Evolutionary conservation across 1,140 invertebrate species (phyloP), one percentile per base, ranked within the genome.

Genomic region (Phymorhynchus buccinoides): DNA sequence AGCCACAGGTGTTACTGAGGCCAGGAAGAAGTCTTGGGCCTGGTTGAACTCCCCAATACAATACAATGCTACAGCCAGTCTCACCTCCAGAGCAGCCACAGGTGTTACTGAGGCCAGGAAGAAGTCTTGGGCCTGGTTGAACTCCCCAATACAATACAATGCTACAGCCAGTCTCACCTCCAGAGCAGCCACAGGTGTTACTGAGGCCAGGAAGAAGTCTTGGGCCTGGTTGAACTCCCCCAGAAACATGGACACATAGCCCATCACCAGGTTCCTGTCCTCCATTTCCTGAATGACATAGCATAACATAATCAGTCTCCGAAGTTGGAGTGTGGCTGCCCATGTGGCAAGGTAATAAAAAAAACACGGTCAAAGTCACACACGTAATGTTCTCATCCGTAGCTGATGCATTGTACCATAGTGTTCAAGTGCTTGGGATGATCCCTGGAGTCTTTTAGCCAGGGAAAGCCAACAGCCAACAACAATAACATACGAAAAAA

Each of bases 151-250:
- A n/a, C n/a, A n/a, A n/a, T n/a, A n/a, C n/a, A n/a, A n/a, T n/a
- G n/a, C n/a, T n/a, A n/a, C 44, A 48, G 6, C 7, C 52, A 62
- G 30, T 85, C 84, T 85, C 86, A 94, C 94, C 90, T 97, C 96
- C 39, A 99, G 93, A 14, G 98, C 98, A 87, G 96, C 95, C 3
- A 96, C 93, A 35, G 95, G 95, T 82, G 94, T 92, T 42, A 93
- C 92, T 3, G 95, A 96, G 80, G 94, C 91, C 62, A 96, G 90
- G 91, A 95, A 96, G 73, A 95, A 91, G 84, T 95, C 94, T 89
- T 98, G 97, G 9, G 98, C 97, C 88, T 95, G 93, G 88, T 98
- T 96, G 91, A 96, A 97, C 86, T 97, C 95, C 52, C 94, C 95
- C 39, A 97, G 93, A 82, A 96, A 95, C 91, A 97, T 95, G 73